phyloP scores from a whole-genome alignment of 2,113 vertebrate genomes.

The Gracilinanus agilis region DNA sequence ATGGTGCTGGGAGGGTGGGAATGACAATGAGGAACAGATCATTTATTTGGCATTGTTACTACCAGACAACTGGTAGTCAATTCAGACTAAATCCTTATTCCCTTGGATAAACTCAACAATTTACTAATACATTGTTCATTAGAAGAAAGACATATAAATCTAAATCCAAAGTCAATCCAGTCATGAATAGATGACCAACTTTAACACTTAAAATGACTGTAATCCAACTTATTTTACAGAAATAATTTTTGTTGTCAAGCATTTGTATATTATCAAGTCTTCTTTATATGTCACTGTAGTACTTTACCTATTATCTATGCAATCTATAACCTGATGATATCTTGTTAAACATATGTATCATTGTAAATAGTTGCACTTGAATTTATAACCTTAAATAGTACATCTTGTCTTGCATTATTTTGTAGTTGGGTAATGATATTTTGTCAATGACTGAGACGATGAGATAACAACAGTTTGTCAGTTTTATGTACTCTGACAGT shows the following conservation, averaged over 20 bases:
- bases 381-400: slow-evolving; percentile 49
- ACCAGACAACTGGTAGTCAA: slow-evolving; percentile 75
- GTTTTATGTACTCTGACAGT: slow-evolving; percentile 64
- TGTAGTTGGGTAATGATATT: slow-evolving; percentile 60
- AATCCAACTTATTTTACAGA: slow-evolving; percentile 68
- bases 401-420: slow-evolving; percentile 17
- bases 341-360: slow-evolving; percentile 54
- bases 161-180: slow-evolving; percentile 71
- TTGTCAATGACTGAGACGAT: slow-evolving; percentile 51
- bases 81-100: slow-evolving; percentile 78
- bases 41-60: slow-evolving; percentile 80
- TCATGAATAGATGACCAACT: slow-evolving; percentile 70
- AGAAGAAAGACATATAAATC: slow-evolving; percentile 75
- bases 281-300: background rate
- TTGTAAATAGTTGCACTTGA: slow-evolving; percentile 57
- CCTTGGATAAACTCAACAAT: slow-evolving; percentile 73
- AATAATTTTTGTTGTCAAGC: slow-evolving; percentile 77
- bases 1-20: background rate
- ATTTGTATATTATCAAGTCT: slow-evolving; percentile 67
- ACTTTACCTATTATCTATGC: slow-evolving; percentile 42
- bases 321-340: slow-evolving; percentile 22
- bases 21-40: slow-evolving; percentile 37
- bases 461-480: slow-evolving; percentile 46
- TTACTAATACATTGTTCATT: slow-evolving; percentile 76
- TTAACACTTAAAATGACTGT: slow-evolving; percentile 67